Evolutionary conservation across 2,888 invertebrate genomes (phyloP).

Genomic region (Troglohyphantes excavatus): DNA sequence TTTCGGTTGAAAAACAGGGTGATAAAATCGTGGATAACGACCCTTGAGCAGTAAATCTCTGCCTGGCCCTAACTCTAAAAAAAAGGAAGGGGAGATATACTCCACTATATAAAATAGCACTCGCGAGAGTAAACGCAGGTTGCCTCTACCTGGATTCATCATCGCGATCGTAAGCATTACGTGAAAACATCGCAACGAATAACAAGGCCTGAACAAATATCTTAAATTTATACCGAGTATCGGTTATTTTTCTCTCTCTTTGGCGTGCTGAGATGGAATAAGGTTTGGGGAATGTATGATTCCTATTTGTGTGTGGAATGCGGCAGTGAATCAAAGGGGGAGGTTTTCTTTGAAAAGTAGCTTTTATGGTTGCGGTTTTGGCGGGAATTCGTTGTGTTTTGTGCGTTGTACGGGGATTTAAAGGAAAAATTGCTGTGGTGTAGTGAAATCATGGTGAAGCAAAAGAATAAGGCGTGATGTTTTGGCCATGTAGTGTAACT

Average conservation of each 20-base stretch:
- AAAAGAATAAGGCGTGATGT: too few species aligned
- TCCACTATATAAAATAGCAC: background rate
- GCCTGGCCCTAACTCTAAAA: background rate
- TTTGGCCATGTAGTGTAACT: too few species aligned
- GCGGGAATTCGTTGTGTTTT: too few species aligned
- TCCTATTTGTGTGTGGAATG: constrained; percentile 11
- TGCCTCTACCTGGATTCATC: constrained; percentile 24
- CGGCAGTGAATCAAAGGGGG: constrained; percentile 28
- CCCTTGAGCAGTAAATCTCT: constrained; percentile 18
- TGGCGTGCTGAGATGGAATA: constrained; percentile 30
- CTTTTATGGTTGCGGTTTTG: background rate
- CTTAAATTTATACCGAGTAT: constrained; percentile 40
- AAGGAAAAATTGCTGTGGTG: too few species aligned
- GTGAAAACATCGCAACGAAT: constrained; percentile 21
- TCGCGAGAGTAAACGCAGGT: constrained; percentile 18
- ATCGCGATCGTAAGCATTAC: constrained; percentile 13
- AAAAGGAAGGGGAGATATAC: background rate
- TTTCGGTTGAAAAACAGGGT: constrained; percentile 9
- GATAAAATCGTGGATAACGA: background rate
- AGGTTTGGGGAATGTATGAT: constrained; percentile 29
- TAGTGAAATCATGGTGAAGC: too few species aligned
- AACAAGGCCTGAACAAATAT: constrained; percentile 59
- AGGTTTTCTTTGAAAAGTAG: constrained; percentile 3
- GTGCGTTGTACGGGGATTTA: too few species aligned
- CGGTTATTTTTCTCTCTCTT: constrained; percentile 41